Evolutionary conservation across 2,797 vertebrate genomes (phyloP).

Genomic region (Morelia viridis): DNA sequence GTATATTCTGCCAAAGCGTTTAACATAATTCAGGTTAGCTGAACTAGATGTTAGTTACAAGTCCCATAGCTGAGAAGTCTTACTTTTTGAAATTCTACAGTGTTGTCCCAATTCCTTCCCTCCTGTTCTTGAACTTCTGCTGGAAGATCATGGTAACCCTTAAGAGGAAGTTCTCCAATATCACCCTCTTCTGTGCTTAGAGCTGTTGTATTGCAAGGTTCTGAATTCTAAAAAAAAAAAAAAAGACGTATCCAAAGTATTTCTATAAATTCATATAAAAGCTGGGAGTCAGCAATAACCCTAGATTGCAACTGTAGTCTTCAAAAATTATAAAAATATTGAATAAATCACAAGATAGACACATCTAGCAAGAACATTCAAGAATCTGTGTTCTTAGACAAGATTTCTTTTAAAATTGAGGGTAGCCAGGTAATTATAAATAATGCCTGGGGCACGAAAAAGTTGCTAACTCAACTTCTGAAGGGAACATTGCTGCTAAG

Average conservation of each 20-base stretch:
- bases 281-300: too few species aligned
- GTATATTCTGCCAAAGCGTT: not conserved
- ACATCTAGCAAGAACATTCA: not conserved
- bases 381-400: not conserved
- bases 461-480: not conserved
- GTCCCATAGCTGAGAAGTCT: rapidly evolving
- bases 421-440: not conserved
- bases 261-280: not conserved
- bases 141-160: conserved; percentile 70
- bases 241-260: not conserved
- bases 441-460: not conserved
- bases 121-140: conserved; percentile 65
- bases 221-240: conserved; percentile 66
- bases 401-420: not conserved
- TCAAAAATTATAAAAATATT: not conserved
- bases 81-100: conserved; percentile 47
- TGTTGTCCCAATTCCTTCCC: conserved; percentile 29
- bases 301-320: not conserved
- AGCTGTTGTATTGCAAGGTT: conserved; percentile 25
- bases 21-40: not conserved
- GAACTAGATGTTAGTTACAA: not conserved
- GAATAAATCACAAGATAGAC: not conserved
- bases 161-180: conserved; percentile 61
- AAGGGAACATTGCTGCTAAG: not conserved
- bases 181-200: conserved; percentile 29